Evolutionary conservation across 2,888 invertebrate species (phyloP).

Genomic region (Drosophila histrio): DNA sequence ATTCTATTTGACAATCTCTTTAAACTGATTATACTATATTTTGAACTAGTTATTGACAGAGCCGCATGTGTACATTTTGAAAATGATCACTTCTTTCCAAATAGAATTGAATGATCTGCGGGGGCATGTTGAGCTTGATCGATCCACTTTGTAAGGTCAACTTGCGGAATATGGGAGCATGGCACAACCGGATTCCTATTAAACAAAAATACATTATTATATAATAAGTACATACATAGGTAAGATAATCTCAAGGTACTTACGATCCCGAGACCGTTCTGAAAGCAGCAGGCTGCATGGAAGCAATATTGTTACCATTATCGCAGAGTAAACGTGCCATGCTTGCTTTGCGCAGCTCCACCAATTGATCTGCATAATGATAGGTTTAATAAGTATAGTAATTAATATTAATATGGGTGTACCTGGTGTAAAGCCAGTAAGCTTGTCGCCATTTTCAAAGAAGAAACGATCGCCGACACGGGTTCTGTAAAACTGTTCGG

Average conservation of each 20-base stretch:
- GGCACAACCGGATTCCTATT: conserved; percentile 87
- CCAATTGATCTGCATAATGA: conserved; percentile 87
- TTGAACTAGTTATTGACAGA: conserved; percentile 65
- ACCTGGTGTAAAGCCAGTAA: conserved; percentile 88
- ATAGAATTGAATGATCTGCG: conserved; percentile 52
- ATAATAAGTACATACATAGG: neutral
- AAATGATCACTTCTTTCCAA: conserved; percentile 56
- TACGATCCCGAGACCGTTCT: conserved; percentile 87
- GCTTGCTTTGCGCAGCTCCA: conserved; percentile 90
- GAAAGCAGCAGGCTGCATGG: conserved; percentile 89
- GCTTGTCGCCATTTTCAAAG: conserved; percentile 89
- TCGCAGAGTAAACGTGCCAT: conserved; percentile 92
- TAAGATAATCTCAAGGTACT: conserved; percentile 62
- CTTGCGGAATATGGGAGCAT: conserved; percentile 86
- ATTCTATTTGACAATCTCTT: conserved; percentile 46
- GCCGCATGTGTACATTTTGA: conserved; percentile 12
- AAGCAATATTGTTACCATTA: conserved; percentile 88
- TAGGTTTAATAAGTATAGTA: neutral
- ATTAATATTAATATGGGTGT: neutral
- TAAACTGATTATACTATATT: conserved; percentile 65
- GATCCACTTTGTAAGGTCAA: conserved; percentile 87
- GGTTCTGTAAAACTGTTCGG: conserved; percentile 94
- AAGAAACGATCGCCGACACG: conserved; percentile 94
- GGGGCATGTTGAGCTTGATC: conserved; percentile 70
- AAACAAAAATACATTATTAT: conserved; percentile 30